Evolutionary conservation across 2,113 vertebrate species (phyloP).

Genomic region (Polyodon spathula): DNA sequence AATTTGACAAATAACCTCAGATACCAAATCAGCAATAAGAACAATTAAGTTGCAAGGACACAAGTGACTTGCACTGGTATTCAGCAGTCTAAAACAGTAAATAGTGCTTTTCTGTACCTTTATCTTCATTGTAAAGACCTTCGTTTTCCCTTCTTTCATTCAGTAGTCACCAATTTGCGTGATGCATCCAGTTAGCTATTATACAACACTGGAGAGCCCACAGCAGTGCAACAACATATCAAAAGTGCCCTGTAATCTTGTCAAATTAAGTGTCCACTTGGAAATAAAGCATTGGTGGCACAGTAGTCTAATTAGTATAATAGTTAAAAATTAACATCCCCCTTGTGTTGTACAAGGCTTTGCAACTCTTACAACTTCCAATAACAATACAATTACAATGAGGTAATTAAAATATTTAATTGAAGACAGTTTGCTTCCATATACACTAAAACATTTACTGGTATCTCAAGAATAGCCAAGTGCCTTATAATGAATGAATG

Average conservation of each 20-base stretch:
- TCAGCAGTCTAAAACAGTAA: no score
- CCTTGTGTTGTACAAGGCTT: slow-evolving; percentile 1
- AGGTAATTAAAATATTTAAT: no score
- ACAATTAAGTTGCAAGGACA: no score
- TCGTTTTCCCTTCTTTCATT: not conserved
- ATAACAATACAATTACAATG: no score
- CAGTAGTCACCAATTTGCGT: not conserved
- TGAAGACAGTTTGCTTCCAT: no score
- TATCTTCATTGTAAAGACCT: not conserved
- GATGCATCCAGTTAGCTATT: not conserved
- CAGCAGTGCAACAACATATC: not conserved
- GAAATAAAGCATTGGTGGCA: slow-evolving; percentile 17
- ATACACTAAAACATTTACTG: no score
- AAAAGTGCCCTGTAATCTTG: slow-evolving; percentile 16
- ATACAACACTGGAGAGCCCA: slow-evolving; percentile 2
- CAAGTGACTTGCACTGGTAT: no score
- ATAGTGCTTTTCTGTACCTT: not conserved
- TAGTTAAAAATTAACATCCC: slow-evolving; percentile 9
- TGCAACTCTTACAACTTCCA: no score
- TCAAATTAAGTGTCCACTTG: slow-evolving; percentile 15
- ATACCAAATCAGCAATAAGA: no score
- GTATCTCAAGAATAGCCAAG: no score
- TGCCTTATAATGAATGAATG: no score
- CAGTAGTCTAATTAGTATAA: slow-evolving; percentile 10
- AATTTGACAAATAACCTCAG: no score